These are phyloP conservation scores for Drosophila hydei DNA, from an alignment of 1,140 invertebrate genomes.

Conservation along the genomic window DNA sequence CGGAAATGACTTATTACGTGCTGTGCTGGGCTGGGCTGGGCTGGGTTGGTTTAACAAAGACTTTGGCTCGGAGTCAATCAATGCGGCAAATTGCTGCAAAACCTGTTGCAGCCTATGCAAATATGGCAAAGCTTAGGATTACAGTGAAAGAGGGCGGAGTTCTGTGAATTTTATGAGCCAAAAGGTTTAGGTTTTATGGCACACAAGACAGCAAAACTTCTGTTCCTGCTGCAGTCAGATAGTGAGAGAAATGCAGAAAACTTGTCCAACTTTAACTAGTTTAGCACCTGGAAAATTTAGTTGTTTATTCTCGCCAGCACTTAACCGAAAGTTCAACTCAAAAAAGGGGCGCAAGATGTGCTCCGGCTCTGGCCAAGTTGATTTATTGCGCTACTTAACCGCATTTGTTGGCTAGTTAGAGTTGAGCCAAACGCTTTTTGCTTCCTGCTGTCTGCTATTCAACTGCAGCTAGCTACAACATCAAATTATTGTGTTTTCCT, in stretches of 20 bases:
- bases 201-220: not conserved
- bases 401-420: slow-evolving; percentile 65
- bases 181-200: slow-evolving; percentile 2
- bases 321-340: slow-evolving; percentile 40
- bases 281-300: slow-evolving; percentile 59
- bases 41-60: not conserved
- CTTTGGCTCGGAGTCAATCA: slow-evolving; percentile 47
- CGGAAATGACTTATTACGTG: slow-evolving; percentile 65
- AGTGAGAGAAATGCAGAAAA: slow-evolving; percentile 3
- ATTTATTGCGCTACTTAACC: slow-evolving; percentile 66
- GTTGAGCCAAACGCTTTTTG: slow-evolving; percentile 22
- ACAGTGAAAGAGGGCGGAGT: not conserved
- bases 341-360: slow-evolving; percentile 5
- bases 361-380: slow-evolving; percentile 45
- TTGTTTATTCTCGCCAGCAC: slow-evolving; percentile 54
- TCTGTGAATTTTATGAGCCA: slow-evolving; percentile 1
- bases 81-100: slow-evolving; percentile 34
- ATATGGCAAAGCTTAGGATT: not conserved
- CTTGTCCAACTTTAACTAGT: slow-evolving; percentile 28
- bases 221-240: not conserved
- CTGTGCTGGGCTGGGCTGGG: slow-evolving; percentile 28
- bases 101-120: slow-evolving; percentile 22
- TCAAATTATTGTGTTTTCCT: slow-evolving; percentile 36
- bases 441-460: slow-evolving; percentile 13
- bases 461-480: slow-evolving; percentile 37